Conservation (phyloP, 2,888 invertebrate genomes). For the Andrena chrysosceles region DNA sequence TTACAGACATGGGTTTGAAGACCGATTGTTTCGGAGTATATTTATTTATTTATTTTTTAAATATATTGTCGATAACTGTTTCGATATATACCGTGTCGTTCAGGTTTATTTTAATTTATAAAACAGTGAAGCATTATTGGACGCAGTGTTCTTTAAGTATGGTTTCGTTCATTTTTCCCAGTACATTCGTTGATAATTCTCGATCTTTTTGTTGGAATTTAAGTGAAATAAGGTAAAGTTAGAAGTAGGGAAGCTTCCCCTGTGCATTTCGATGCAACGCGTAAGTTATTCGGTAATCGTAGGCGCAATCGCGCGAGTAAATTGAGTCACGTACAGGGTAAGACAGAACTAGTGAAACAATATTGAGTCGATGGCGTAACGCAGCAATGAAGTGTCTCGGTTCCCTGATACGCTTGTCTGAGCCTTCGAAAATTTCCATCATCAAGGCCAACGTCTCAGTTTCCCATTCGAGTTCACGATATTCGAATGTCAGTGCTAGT, state of each 20-base stretch:
- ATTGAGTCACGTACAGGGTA: constrained; percentile 71
- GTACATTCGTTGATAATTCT: not conserved
- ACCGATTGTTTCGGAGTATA: too few species aligned
- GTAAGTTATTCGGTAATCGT: constrained; percentile 14
- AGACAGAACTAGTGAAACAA: constrained; percentile 28
- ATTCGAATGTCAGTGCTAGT: constrained; percentile 22
- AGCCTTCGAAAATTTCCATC: constrained; percentile 29
- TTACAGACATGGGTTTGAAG: too few species aligned
- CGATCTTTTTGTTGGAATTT: not conserved
- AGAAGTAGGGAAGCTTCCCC: not conserved
- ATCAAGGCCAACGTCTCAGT: constrained; percentile 27
- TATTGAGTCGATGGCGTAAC: constrained; percentile 30
- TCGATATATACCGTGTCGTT: too few species aligned
- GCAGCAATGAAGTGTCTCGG: constrained; percentile 29
- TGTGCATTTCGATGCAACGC: constrained; percentile 6
- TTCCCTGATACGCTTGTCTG: constrained; percentile 23
- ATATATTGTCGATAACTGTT: too few species aligned
- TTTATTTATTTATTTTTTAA: too few species aligned
- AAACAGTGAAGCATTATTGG: not conserved
- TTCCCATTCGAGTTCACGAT: constrained; percentile 13
- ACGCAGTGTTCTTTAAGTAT: too few species aligned
- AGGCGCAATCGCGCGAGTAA: constrained; percentile 62
- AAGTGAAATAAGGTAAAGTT: not conserved
- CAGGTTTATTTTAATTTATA: too few species aligned
- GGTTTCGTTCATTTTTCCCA: too few species aligned